phyloP scores from a whole-genome alignment of 2,113 vertebrate genomes.

The Petrocephalus microphthalmus region DNA sequence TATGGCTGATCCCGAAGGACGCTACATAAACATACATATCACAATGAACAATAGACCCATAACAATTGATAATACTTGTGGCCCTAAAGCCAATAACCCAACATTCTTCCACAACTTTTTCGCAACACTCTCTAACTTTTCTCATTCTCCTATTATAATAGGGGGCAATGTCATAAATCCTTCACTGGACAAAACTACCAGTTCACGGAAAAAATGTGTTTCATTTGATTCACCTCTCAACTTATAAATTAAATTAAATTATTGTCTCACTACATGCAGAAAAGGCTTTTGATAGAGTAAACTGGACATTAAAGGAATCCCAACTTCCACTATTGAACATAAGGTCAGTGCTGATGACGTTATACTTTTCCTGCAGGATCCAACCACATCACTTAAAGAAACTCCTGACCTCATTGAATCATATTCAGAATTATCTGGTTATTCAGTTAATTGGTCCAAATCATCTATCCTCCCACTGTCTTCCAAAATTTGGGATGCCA shows the following conservation, averaged over 20 bases:
- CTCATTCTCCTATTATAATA: too few relatives aligned
- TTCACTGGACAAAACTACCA: too few relatives aligned
- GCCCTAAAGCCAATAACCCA: too few relatives aligned
- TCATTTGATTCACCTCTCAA: background rate
- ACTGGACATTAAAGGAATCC: background rate
- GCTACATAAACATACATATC: too few relatives aligned
- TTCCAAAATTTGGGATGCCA: background rate
- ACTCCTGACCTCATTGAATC: background rate
- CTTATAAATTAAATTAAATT: background rate
- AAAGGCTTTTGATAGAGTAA: background rate
- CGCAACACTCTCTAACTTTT: too few relatives aligned
- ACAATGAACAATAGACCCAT: too few relatives aligned
- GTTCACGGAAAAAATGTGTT: too few relatives aligned
- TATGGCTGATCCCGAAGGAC: too few relatives aligned
- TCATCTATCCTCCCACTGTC: background rate
- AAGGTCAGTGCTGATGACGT: background rate
- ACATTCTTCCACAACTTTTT: too few relatives aligned
- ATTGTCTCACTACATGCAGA: background rate
- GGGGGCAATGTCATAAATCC: too few relatives aligned
- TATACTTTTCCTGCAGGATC: background rate
- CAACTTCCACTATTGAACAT: background rate
- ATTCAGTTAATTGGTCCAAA: background rate
- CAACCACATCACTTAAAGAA: background rate
- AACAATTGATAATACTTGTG: too few relatives aligned
- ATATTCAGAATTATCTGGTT: background rate